Evolutionary conservation across 2,888 invertebrate species (phyloP).

Genomic region (Nesidiocoris tenuis): DNA sequence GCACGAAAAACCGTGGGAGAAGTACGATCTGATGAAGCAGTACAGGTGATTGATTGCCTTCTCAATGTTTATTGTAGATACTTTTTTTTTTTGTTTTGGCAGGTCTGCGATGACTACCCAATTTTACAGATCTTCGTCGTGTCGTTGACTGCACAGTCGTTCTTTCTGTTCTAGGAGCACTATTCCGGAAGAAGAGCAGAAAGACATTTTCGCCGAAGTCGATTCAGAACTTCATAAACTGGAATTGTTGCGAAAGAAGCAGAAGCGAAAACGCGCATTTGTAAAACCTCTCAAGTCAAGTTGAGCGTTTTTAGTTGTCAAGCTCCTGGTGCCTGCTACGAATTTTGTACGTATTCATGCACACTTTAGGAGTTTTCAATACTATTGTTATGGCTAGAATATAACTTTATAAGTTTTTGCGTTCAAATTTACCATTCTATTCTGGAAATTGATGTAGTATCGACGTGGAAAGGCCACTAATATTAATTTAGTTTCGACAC

Average conservation of each 20-base stretch:
- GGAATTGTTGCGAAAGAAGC: constrained; percentile 64
- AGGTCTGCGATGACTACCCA: too few species aligned
- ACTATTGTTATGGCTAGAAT: too few species aligned
- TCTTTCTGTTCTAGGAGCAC: constrained; percentile 64
- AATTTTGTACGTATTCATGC: too few species aligned
- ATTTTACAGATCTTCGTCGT: too few species aligned
- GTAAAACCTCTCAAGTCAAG: constrained; percentile 56
- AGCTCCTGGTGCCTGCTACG: too few species aligned
- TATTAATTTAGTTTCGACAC: too few species aligned
- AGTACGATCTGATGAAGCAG: constrained; percentile 90
- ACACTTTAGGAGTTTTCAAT: too few species aligned
- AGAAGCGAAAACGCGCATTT: constrained; percentile 64
- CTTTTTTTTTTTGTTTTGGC: neutral
- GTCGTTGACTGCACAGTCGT: too few species aligned
- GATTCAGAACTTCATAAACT: constrained; percentile 71
- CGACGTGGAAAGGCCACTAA: too few species aligned
- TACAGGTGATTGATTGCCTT: constrained; percentile 66
- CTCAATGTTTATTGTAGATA: neutral
- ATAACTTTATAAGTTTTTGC: too few species aligned
- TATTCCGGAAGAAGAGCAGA: constrained; percentile 85
- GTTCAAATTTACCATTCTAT: too few species aligned
- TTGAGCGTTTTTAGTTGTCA: constrained; percentile 32
- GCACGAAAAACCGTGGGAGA: constrained; percentile 74
- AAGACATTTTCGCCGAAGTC: constrained; percentile 80
- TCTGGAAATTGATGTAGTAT: too few species aligned